Evolutionary conservation across 2,797 vertebrate species (phyloP), one percentile per base, ranked within the genome.

Genomic region (Thalassophryne amazonica): DNA sequence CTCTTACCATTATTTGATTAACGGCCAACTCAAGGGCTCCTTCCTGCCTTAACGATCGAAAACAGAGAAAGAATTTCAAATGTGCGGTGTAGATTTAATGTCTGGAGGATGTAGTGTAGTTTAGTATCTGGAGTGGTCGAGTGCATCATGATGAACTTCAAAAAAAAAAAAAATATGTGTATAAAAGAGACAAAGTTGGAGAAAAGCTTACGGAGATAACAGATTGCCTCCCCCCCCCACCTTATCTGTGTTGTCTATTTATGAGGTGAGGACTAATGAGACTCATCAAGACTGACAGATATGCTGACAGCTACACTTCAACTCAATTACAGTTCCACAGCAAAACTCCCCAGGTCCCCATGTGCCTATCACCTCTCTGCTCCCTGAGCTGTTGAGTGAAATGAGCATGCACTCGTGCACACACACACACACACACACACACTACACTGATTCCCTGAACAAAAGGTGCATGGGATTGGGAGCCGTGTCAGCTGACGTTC

Each of bases 251-350:
- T 51, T 65, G 63, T 80, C 61, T 88, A 83, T 87, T 88, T 85
- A 88, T 84, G 82, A 84, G 76, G 62, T 81, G 67, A 75, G 48
- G 75, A 80, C 73, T 73, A 72, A 83, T 61, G 80, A 80, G 87
- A 83, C 59, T 83, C 78, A 82, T 80, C 68, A 79, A 51, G 36
- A 36, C 74, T 73, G 78, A 84, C 78, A 82, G 80, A 82, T 86
- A 70, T 76, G 86, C 88, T 91, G 88, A 90, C 86, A 81, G 66
- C 73, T 59, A 39, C 68, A 48, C 76, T 86, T 88, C 77, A 80
- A 78, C 81, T 88, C 82, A 84, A 89, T 87, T 90, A 86, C 70
- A 84, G 73, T 71, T 66, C 73, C 64, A 78, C 61, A 70, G 67
- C 67, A 60, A 69, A 68, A 77, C 78, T 75, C 76, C 73, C 80